Evolutionary conservation across 2,888 invertebrate genomes (phyloP), one percentile per base, ranked within the genome.

Genomic region (Acheta domesticus): DNA sequence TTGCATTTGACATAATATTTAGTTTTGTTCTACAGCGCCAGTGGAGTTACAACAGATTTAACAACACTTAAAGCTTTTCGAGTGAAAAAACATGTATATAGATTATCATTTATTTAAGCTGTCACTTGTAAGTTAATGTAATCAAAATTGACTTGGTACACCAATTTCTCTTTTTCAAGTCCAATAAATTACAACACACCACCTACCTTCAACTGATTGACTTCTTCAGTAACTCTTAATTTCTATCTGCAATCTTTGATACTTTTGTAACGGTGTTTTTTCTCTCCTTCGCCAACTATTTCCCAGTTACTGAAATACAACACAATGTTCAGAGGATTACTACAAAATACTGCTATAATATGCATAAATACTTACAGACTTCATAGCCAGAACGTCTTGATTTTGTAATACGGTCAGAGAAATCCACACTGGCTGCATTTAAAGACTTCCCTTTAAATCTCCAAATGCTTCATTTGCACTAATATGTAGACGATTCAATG

Each of bases 381-480:
- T 89, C 89, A 87, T 96, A 97, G 19, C 96, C 96, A 80, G 93
- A 93, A 82, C 93, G 91, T 76, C 91, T 87, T 82, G 90, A 91
- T 83, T 90, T 90, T 77, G 93, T 92, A 74, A 97, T 90, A 84
- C 92, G 90, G 85, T 96, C 96, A 0, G 97, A 97, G 87, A 98
- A 98, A 88, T 98, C 97, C 12, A 95, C 93, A 82, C 90, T 87
- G 0, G 92, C 91, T 3, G 87, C 84, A 83, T 92, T 91, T 2
- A 98, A 87, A 81, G 92, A 90, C 86, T 96, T 96, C n/a, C 94
- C 96, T 88, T 94, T 94, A 85, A 98, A 98, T 85, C 94, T 94
- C 83, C 92, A 85, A 93, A 95, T 0, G 97, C 96, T 83, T 94
- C 94, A 82, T 92, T 91, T 0, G 95, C 92, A 82, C 93, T 94